A percentile compares a stretch with the other conserved stretches of the same genome.
Evolutionary conservation across 1,140 invertebrate genomes (phyloP).

Genomic region (Cataglyphis hispanica): DNA sequence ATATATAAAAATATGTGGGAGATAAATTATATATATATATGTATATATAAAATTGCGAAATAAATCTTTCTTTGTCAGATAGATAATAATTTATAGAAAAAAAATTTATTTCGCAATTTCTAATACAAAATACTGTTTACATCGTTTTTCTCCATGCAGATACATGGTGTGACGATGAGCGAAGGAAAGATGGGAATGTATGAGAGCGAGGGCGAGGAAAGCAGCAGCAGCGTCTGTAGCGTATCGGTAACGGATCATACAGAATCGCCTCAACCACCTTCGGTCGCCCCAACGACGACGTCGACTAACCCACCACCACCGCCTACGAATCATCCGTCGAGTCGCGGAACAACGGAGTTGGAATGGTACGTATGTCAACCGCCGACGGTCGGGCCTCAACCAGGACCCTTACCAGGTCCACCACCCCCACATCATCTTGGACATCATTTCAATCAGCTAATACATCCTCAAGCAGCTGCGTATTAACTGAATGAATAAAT

Average conservation of each 20-base stretch:
- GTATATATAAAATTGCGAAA: too few species aligned
- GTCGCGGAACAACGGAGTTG: slow-evolving; percentile 83
- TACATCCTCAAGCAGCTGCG: slow-evolving; percentile 85
- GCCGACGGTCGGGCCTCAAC: slow-evolving; percentile 81
- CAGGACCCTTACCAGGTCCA: slow-evolving; percentile 86
- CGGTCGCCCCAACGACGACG: slow-evolving; percentile 75
- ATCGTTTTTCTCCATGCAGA: slow-evolving; percentile 75
- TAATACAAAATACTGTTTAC: neutral
- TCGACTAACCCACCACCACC: slow-evolving; percentile 64
- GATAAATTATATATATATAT: too few species aligned
- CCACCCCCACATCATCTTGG: slow-evolving; percentile 86
- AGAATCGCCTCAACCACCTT: slow-evolving; percentile 84
- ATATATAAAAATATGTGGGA: too few species aligned
- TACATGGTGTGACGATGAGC: slow-evolving; percentile 83
- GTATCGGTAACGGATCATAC: slow-evolving; percentile 85
- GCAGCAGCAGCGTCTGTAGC: slow-evolving; percentile 84
- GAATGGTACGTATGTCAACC: slow-evolving; percentile 90
- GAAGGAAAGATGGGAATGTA: slow-evolving; percentile 83
- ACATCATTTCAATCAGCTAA: slow-evolving; percentile 85
- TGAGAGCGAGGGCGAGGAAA: slow-evolving; percentile 86
- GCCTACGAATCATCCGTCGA: slow-evolving; percentile 68
- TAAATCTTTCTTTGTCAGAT: too few species aligned
- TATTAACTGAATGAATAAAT: slow-evolving; percentile 74
- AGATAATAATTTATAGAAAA: too few species aligned
- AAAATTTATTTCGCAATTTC: neutral